phyloP scores from a whole-genome alignment of 2,797 vertebrate species.

The Falco novaeseelandiae region DNA sequence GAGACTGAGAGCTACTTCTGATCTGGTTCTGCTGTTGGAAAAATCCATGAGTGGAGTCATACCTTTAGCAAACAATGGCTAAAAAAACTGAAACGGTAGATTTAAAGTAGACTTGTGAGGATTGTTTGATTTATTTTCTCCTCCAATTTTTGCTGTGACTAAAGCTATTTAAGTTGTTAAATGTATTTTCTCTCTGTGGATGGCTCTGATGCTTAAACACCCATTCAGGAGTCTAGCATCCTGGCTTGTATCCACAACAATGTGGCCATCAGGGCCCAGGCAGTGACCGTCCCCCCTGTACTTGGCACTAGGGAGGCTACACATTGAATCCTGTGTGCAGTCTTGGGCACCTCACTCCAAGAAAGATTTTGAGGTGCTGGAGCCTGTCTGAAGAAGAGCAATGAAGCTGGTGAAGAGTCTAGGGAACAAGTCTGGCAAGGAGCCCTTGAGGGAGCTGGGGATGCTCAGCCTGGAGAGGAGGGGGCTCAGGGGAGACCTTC shows the following conservation, averaged over 20 bases:
- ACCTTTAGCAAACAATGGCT: background rate
- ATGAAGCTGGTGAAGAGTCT: background rate
- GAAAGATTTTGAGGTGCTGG: too few relatives aligned
- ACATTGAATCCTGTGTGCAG: background rate
- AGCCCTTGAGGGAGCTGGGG: background rate
- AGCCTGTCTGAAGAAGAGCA: too few relatives aligned
- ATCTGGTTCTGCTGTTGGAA: background rate
- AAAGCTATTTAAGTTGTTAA: background rate
- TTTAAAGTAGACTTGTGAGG: background rate
- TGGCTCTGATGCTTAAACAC: background rate
- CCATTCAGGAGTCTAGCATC: background rate
- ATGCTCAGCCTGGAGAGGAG: background rate
- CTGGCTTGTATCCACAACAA: background rate
- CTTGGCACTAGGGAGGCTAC: background rate
- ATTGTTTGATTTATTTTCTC: background rate
- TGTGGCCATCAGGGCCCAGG: background rate
- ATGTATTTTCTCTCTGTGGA: background rate
- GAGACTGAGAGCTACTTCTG: background rate
- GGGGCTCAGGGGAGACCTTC: background rate
- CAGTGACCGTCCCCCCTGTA: fast-evolving
- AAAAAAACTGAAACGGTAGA: background rate
- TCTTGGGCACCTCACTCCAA: background rate
- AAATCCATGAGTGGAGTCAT: background rate
- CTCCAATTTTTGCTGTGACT: background rate
- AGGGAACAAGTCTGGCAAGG: background rate